Conservation (phyloP, 1,140 invertebrate genomes). For the Megalonaias nervosa region DNA sequence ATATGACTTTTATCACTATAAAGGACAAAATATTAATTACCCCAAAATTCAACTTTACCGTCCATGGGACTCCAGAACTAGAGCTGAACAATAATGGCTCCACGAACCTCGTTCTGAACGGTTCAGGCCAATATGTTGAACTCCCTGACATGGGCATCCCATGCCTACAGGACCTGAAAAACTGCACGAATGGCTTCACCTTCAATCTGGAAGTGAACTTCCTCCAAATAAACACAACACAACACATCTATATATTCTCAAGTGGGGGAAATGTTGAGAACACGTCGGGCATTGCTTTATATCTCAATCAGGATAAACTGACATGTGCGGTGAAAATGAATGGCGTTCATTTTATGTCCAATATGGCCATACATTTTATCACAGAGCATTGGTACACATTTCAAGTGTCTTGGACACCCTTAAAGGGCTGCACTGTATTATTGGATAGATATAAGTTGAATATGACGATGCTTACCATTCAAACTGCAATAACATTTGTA, state of each 20-base stretch:
- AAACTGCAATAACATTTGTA: not conserved
- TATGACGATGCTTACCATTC: not conserved
- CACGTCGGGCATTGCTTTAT: slow-evolving; percentile 19
- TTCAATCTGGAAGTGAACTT: slow-evolving; percentile 26
- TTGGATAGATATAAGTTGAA: slow-evolving; percentile 24
- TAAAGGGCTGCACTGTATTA: slow-evolving; percentile 10
- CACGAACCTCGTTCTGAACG: slow-evolving; percentile 14
- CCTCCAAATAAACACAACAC: slow-evolving; percentile 4
- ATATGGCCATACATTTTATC: slow-evolving; percentile 9
- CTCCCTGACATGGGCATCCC: slow-evolving; percentile 25
- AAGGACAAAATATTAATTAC: slow-evolving; percentile 19
- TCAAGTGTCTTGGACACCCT: slow-evolving; percentile 15
- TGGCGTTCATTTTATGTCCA: slow-evolving; percentile 5
- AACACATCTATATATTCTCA: slow-evolving; percentile 26
- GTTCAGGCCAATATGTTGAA: slow-evolving; percentile 25
- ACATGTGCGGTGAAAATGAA: slow-evolving; percentile 22
- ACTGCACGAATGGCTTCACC: slow-evolving; percentile 29
- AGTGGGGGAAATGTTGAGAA: slow-evolving; percentile 16
- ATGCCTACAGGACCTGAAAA: slow-evolving; percentile 10
- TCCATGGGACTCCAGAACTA: slow-evolving; percentile 17
- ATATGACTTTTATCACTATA: slow-evolving; percentile 22
- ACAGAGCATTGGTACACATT: slow-evolving; percentile 23
- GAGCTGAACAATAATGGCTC: slow-evolving; percentile 26
- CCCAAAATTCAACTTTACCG: slow-evolving; percentile 30
- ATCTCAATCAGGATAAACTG: slow-evolving; percentile 14